Percentiles rank a stretch among this genome's conserved stretches.
Evolutionary conservation across 1,140 invertebrate genomes (phyloP).

Genomic region (Zaprionus camerounensis): DNA sequence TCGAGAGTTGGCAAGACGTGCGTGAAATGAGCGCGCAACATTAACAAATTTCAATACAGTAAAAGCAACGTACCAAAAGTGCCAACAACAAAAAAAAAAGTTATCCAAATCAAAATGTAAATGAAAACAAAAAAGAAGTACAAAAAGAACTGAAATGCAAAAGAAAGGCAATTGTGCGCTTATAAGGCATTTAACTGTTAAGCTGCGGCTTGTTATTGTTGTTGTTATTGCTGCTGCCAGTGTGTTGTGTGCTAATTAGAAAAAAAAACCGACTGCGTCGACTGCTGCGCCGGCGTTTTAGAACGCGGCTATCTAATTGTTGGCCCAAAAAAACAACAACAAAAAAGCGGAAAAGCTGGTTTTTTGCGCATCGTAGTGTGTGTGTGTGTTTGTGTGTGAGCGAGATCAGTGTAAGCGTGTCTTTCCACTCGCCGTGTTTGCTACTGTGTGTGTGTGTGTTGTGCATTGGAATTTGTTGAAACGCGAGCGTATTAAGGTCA

Average conservation of each 20-base stretch:
- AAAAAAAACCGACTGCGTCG: slow-evolving; percentile 19
- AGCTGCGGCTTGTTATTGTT: slow-evolving; percentile 4
- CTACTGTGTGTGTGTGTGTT: slow-evolving; percentile 48
- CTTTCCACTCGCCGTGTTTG: not conserved
- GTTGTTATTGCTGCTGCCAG: slow-evolving; percentile 27
- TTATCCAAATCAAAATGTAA: slow-evolving; percentile 30
- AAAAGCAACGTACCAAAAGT: slow-evolving; percentile 48
- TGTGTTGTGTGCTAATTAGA: slow-evolving; percentile 54
- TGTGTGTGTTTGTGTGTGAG: slow-evolving; percentile 40
- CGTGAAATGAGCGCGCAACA: slow-evolving; percentile 54
- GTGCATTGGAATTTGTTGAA: slow-evolving; percentile 76
- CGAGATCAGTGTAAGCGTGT: slow-evolving; percentile 17
- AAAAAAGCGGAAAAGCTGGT: slow-evolving; percentile 44
- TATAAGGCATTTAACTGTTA: slow-evolving; percentile 35
- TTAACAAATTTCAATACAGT: slow-evolving; percentile 44
- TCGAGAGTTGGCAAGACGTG: slow-evolving; percentile 53
- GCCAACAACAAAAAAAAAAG: slow-evolving; percentile 40
- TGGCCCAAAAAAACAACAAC: slow-evolving; percentile 58
- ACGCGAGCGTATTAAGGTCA: slow-evolving; percentile 68
- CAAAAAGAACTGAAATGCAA: slow-evolving; percentile 22
- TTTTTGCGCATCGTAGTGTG: slow-evolving; percentile 45
- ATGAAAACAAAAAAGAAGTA: slow-evolving; percentile 23
- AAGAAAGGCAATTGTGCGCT: slow-evolving; percentile 17
- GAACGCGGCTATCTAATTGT: slow-evolving; percentile 69
- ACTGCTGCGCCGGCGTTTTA: slow-evolving; percentile 64